Evolutionary conservation across 2,888 invertebrate species (phyloP), one percentile per base, ranked within the genome.

Genomic region (Hydraecia micacea): DNA sequence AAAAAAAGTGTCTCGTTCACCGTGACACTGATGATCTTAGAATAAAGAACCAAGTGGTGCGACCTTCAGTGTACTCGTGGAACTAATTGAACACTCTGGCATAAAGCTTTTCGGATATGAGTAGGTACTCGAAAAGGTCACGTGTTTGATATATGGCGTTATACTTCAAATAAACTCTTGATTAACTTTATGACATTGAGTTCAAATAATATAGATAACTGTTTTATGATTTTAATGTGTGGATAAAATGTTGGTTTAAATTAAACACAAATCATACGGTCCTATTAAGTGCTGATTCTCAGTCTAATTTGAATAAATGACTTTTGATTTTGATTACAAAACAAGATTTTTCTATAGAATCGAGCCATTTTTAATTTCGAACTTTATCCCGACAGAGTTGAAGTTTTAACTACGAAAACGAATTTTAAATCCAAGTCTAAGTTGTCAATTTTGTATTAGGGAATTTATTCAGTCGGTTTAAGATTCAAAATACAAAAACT

Each of bases 1-100:
- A 89, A 90, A 93, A 93, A 93, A 93, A 93, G 91, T 93, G 93
- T 93, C 94, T 94, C 92, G 96, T 87, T 96, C 90, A 91, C 95
- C 96, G 87, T 96, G 96, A 96, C 96, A 96, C 95, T 96, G 94
- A 95, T 96, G 94, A 91, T 94, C 91, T 92, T 92, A 91, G 92
- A 92, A 93, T 93, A 94, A 93, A 93, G 92, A 92, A 91, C 87
- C 90, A 90, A 93, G 91, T 92, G 90, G 91, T 92, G 90, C 92
- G 87, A 76, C 94, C 94, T 95, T 93, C 88, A 39, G 52, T 52
- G 82, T 81, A 75, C 70, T 88, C 86, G 87, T 88, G 86, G 88
- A 88, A 86, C 88, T 88, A 88, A 88, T 88, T 88, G 87, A 88
- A 79, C 83, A 63, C 68, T 74, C 77, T 66, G 80, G 70, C 83